phyloP scores from a whole-genome alignment of 2,888 invertebrate genomes.

The Aporophyla lueneburgensis region DNA sequence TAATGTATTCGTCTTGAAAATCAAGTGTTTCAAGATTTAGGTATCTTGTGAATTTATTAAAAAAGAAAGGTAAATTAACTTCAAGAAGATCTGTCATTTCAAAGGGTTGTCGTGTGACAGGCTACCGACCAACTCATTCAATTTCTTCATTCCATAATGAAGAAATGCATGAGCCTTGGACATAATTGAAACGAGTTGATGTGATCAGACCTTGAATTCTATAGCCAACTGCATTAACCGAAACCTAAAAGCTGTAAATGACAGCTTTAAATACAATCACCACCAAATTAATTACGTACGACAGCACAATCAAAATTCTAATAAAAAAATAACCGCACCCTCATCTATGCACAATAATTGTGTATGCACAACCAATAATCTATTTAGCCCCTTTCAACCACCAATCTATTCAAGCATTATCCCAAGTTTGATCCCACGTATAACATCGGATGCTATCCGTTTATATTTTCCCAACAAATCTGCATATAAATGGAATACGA shows the following conservation, averaged over 20 bases:
- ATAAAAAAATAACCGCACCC: neutral
- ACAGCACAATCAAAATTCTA: neutral
- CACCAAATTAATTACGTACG: neutral
- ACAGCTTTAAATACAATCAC: neutral
- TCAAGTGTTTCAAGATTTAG: neutral
- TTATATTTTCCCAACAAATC: slow-evolving; percentile 45
- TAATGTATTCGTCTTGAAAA: neutral
- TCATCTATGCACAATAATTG: slow-evolving; percentile 6
- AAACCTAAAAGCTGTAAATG: neutral
- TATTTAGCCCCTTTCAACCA: neutral
- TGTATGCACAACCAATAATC: slow-evolving; percentile 1
- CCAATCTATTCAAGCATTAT: slow-evolving; percentile 1
- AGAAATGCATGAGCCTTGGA: no score
- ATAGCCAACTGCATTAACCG: neutral
- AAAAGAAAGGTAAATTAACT: no score
- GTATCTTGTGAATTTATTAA: no score
- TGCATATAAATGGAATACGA: slow-evolving; percentile 54
- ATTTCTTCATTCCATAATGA: no score
- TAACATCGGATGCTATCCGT: slow-evolving; percentile 22
- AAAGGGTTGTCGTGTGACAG: no score
- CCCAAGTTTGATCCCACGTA: slow-evolving; percentile 15
- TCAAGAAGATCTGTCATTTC: neutral
- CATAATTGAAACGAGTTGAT: no score
- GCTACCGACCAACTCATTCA: no score
- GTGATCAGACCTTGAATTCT: neutral